Percentiles rank a stretch among this genome's conserved stretches.
Evolutionary conservation across 2,888 invertebrate species (phyloP).

Genomic region (Tolmerus cingulatus): DNA sequence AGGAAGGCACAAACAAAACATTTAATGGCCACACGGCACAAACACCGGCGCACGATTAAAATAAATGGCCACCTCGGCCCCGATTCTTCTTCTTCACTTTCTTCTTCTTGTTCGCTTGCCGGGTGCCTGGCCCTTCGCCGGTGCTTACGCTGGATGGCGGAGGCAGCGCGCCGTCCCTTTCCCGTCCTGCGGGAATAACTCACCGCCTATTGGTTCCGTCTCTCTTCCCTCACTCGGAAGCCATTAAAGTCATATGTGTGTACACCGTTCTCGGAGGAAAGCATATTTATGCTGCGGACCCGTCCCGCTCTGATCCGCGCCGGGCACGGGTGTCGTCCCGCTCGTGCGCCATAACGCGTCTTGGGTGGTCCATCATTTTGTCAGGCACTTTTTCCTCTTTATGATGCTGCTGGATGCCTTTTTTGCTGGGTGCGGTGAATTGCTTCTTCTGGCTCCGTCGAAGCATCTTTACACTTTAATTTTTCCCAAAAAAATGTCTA

Average conservation of each 20-base stretch:
- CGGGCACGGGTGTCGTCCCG: neutral
- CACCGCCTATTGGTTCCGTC: conserved; percentile 63
- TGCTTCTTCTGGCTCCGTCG: neutral
- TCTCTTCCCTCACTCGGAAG: conserved; percentile 63
- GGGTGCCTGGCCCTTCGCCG: conserved; percentile 3
- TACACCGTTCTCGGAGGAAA: conserved; percentile 23
- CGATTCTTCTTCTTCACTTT: conserved; percentile 14
- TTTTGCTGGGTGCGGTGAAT: conserved; percentile 1
- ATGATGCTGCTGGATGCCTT: conserved; percentile 17
- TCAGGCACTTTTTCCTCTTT: conserved; percentile 39
- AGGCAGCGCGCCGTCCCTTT: conserved; percentile 9
- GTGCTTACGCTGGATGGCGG: neutral
- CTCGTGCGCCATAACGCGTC: conserved; percentile 32
- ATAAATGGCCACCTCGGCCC: conserved; percentile 34
- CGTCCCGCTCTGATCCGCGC: conserved; percentile 8
- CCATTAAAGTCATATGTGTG: conserved; percentile 60
- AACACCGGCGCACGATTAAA: conserved; percentile 39
- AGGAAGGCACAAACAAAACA: conserved; percentile 21
- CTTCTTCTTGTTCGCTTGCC: neutral
- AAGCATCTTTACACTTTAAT: conserved; percentile 23
- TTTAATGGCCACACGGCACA: conserved; percentile 38
- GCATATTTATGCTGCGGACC: conserved; percentile 1
- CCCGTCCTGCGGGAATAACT: neutral
- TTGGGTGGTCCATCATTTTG: conserved; percentile 46
- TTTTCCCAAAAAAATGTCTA: conserved; percentile 28